A percentile compares a stretch with the other conserved stretches of the same genome.
phyloP scores from a whole-genome alignment of 1,140 invertebrate genomes.

The silkworm (Bombyx mori) region DNA sequence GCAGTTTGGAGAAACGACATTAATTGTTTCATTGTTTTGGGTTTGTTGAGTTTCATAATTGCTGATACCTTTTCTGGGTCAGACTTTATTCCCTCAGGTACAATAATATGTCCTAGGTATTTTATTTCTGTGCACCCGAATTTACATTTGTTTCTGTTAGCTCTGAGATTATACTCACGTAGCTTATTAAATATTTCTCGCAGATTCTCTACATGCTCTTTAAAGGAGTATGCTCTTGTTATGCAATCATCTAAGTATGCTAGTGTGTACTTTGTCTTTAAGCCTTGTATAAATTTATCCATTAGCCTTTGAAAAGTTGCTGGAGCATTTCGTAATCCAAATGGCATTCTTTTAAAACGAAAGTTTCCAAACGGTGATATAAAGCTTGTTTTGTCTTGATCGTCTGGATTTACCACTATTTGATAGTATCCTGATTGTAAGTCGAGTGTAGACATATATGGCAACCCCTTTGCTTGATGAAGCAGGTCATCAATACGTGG shows the following conservation, averaged over 20 bases:
- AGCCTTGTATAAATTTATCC: slow-evolving; percentile 5
- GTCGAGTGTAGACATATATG: slow-evolving; percentile 36
- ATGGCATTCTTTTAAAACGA: slow-evolving; percentile 51
- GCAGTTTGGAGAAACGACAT: slow-evolving; percentile 52
- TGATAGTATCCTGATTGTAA: slow-evolving; percentile 44
- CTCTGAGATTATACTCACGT: not conserved
- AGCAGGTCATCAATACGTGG: slow-evolving; percentile 21
- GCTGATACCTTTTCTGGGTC: slow-evolving; percentile 5
- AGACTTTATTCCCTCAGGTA: slow-evolving; percentile 9
- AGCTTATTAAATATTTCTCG: slow-evolving; percentile 2
- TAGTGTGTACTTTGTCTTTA: not conserved
- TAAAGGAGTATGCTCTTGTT: not conserved
- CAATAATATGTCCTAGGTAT: slow-evolving; percentile 43
- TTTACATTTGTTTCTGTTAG: slow-evolving; percentile 4
- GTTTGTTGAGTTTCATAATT: slow-evolving; percentile 4
- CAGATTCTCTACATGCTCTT: slow-evolving; percentile 3
- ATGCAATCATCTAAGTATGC: slow-evolving; percentile 9
- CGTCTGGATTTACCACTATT: slow-evolving; percentile 27
- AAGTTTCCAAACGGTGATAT: slow-evolving; percentile 44
- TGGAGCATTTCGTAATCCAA: slow-evolving; percentile 42
- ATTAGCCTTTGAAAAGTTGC: slow-evolving; percentile 19
- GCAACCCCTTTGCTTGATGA: slow-evolving; percentile 30
- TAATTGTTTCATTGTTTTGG: slow-evolving; percentile 34
- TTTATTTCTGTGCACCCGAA: slow-evolving; percentile 7
- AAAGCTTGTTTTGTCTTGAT: slow-evolving; percentile 53